These are phyloP conservation scores for Brachyrhaphis roseni DNA, from an alignment of 2,797 vertebrate species.

Conservation along the genomic window DNA sequence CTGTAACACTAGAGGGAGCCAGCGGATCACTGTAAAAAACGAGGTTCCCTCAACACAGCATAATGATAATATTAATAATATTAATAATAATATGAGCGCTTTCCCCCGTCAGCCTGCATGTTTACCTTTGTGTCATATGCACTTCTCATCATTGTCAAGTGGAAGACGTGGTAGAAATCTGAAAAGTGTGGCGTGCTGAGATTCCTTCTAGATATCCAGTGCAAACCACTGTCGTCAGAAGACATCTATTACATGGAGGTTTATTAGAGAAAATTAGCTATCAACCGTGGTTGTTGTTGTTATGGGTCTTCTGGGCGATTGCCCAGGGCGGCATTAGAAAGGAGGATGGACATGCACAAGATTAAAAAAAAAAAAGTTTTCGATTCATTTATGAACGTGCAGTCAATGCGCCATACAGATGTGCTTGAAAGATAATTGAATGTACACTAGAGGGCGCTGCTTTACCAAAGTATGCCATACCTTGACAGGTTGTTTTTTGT, in stretches of 20 bases:
- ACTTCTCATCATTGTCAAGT: background rate
- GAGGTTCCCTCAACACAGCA: background rate
- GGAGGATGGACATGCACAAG: background rate
- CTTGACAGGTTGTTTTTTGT: background rate
- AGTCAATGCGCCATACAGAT: background rate
- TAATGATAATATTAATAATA: background rate
- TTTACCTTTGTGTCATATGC: background rate
- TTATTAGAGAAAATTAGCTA: background rate
- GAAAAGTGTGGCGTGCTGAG: too few relatives aligned
- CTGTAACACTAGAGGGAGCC: background rate
- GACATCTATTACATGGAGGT: background rate
- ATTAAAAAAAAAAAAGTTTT: background rate
- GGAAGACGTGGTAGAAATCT: background rate
- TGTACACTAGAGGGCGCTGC: slow-evolving; percentile 49
- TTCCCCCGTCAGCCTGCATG: background rate
- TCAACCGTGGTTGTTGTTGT: background rate
- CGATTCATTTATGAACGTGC: background rate
- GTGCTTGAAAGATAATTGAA: background rate
- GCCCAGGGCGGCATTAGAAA: background rate
- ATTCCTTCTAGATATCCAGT: background rate
- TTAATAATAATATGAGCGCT: background rate
- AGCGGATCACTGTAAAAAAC: background rate
- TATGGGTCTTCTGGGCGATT: background rate
- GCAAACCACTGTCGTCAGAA: background rate
- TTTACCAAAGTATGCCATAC: slow-evolving; percentile 4